These are phyloP conservation scores for Pseudorectes ferrugineus DNA, from an alignment of 2,113 vertebrate genomes.

Conservation along the genomic window DNA sequence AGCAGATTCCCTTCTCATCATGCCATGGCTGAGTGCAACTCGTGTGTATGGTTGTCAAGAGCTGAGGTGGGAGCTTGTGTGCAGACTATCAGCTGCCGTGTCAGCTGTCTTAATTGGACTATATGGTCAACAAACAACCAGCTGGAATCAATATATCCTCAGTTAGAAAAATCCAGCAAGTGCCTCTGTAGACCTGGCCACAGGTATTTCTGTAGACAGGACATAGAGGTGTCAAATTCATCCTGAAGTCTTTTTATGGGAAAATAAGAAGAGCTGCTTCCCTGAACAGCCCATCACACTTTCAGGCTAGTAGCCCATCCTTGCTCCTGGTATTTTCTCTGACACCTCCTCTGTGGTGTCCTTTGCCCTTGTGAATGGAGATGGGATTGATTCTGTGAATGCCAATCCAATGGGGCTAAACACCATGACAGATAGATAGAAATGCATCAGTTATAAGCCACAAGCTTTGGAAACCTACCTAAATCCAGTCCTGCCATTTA, in stretches of 20 bases:
- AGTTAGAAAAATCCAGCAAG: background rate
- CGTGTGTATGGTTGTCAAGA: background rate
- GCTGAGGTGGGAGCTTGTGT: background rate
- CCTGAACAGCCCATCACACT: background rate
- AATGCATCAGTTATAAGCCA: background rate
- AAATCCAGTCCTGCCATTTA: background rate
- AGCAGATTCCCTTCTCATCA: background rate
- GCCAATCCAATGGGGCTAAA: background rate
- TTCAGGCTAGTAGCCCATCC: background rate
- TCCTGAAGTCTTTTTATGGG: background rate
- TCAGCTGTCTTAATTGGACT: background rate
- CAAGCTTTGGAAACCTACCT: background rate
- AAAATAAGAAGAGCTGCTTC: background rate
- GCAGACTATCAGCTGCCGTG: background rate
- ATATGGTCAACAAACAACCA: background rate
- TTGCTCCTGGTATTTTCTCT: background rate
- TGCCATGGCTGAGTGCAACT: background rate
- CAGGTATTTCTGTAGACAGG: background rate
- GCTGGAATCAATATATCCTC: background rate
- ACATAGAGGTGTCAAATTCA: background rate
- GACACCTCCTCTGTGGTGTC: background rate
- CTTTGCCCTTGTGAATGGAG: background rate
- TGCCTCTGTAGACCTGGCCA: no score
- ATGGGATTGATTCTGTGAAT: background rate
- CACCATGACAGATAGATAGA: background rate